Base-by-base conservation (phyloP, 2,888 invertebrate genomes). In the Pristionchus arcanus region DNA sequence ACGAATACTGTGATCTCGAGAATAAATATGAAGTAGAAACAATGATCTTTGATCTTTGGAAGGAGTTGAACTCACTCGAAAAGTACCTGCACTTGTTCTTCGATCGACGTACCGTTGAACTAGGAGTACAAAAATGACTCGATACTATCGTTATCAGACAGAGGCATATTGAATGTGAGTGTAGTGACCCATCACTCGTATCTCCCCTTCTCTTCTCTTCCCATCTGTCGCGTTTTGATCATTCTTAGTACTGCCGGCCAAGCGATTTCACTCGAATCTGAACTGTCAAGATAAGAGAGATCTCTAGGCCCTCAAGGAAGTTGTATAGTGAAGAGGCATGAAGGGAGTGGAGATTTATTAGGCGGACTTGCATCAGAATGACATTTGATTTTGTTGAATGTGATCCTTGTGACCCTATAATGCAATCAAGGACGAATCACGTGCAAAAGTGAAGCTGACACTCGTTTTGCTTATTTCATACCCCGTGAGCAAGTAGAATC, bases 1-100 rank as follows among this genome's bases (percentile, higher is more conserved):
- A 81, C 81, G 37, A 42, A 21, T 31, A 34, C 74, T 74, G 74
- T 81, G 81, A 81, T 81, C 81, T 81, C 81, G 49, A 34, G 74
- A n/a, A 81, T 81, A 81, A 81, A 81, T 13, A 28, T 49, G 25
- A 25, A 49, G 42, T 49, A 81, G 1, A 53, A 49, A 28, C 37
- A 28, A 25, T 81, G 49, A 81, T 53, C 49, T 49, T 81, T 81
- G 81, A 81, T 81, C 49, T 49, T 13, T 81, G 49, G 28, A 37
- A 21, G 25, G 81, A 81, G 81, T 81, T 81, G 81, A 81, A 42
- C 16, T 15, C 81, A 81, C 81, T 81, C 81, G 49, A 21, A 81
- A 53, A 81, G 81, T 81, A 81, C 28, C 81, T 81, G 13, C 81
- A 49, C 81, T 81, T 28, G 49, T 16, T 53, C 31, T 53, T 15